Base-by-base conservation (phyloP, 2,888 invertebrate species). In the Ophioninae sp. region DNA sequence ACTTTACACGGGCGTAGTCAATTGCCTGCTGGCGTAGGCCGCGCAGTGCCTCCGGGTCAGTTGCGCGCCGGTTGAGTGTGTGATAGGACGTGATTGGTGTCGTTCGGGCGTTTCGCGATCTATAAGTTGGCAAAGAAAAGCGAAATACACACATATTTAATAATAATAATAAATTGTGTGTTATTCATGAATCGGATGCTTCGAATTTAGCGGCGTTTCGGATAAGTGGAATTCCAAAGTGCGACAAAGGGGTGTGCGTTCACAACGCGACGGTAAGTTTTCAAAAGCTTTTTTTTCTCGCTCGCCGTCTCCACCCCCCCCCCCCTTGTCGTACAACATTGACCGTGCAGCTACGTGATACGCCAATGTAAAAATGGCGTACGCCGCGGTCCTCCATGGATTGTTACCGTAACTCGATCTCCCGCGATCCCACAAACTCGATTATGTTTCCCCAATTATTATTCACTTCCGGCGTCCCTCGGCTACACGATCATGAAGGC, bases 11-110 rank as follows among this genome's bases (percentile, higher is more conserved):
- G 87, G 91, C 91, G 91, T 89, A 90, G 89, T 87, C 81, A 76
- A 87, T 51, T 17, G 7, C 86, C 88, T n/a, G 8, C 20, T 59
- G 22, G 90, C 88, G 81, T 84, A 51, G 51, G 51, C 51, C 69
- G 69, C 81, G 83, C 71, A 63, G 76, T 81, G 79, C 85, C 88
- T 87, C 88, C 87, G 88, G 79, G 88, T 90, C 89, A 91, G 92
- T 92, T 90, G 92, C 91, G 91, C 92, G 91, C 92, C 91, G 92
- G 92, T 90, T 89, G 90, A 89, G 88, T 90, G 91, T 90, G 90
- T 89, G 88, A 86, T 87, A 87, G 87, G 89, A 87, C 85, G 85
- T 20, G 81, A 65, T 23, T 69, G 23, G 72, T 79, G 79, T 79
- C 41, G 71, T 72, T 71, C n/a, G 72, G 20, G 67, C 30, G 30